phyloP scores from a whole-genome alignment of 2,888 invertebrate genomes.

The Bedellia somnulentella region DNA sequence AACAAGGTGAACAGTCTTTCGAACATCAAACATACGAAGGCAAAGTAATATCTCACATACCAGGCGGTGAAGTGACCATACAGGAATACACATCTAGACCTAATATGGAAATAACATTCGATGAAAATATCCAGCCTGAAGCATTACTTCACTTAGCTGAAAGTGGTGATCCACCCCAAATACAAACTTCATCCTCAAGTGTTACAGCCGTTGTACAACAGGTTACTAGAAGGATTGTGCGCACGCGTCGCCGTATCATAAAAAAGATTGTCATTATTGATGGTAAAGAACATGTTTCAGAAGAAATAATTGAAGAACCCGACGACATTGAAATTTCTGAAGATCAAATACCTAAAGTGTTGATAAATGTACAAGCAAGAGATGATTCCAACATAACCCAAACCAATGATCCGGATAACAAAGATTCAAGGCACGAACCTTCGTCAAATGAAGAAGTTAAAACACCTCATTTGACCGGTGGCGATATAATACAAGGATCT shows the following conservation, averaged over 20 bases:
- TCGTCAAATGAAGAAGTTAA: slow-evolving; percentile 12
- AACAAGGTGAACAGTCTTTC: slow-evolving; percentile 64
- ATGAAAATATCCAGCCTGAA: slow-evolving; percentile 57
- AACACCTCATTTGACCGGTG: slow-evolving; percentile 4
- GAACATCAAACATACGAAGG: slow-evolving; percentile 68
- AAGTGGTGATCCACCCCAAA: slow-evolving; percentile 35
- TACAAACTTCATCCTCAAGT: slow-evolving; percentile 68
- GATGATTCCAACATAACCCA: slow-evolving; percentile 45
- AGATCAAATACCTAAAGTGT: slow-evolving; percentile 71
- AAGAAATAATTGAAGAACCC: slow-evolving; percentile 84
- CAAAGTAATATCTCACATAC: slow-evolving; percentile 63
- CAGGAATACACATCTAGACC: slow-evolving; percentile 69
- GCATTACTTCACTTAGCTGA: slow-evolving; percentile 41
- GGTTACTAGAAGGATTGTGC: slow-evolving; percentile 75
- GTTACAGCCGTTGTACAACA: slow-evolving; percentile 81
- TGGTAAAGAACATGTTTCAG: slow-evolving; percentile 81
- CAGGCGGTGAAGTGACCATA: slow-evolving; percentile 64
- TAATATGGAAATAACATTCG: slow-evolving; percentile 58
- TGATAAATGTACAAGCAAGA: slow-evolving; percentile 66
- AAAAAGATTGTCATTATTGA: slow-evolving; percentile 76
- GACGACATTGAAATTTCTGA: slow-evolving; percentile 73
- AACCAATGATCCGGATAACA: slow-evolving; percentile 22
- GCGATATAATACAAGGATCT: slow-evolving; percentile 1
- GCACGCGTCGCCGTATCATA: slow-evolving; percentile 74
- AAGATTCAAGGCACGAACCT: slow-evolving; percentile 17